Base-by-base conservation (phyloP, 2,888 invertebrate species). In the Amorpha juglandis region DNA sequence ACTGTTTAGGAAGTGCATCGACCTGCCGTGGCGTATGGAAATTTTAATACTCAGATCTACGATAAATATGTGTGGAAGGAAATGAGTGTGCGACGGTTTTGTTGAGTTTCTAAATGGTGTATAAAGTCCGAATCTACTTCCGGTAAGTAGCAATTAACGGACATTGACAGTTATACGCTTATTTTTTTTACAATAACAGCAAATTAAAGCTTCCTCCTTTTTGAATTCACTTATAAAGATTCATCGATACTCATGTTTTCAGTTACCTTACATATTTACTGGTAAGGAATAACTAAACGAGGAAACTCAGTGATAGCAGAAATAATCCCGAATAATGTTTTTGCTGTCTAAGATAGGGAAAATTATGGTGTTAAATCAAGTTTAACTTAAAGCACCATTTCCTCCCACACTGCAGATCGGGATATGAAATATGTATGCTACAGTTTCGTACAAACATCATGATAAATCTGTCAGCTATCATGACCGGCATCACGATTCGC, bases 1-100 rank as follows among this genome's bases (percentile, higher is more conserved):
- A 77, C 73, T 75, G 71, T 76, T 82, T 80, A 71, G 77, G 76
- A 81, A 81, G 89, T 85, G 84, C 89, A 80, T 78, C 80, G 85
- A 88, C 83, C 86, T 76, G 67, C 64, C 67, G 74, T 72, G 47
- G 70, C 71, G 69, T 65, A 62, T 67, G 67, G 62, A 52, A 67
- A 64, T 64, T 67, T 64, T 64, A 53, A 65, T 62, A 42, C 19
- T 4, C 19, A 53, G 35, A 66, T 33, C 52, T 19, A 16, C 45
- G 47, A 63, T 66, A 63, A 62, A 55, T 58, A 12, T 19, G 45
- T n/a, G 35, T 1, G 33, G 48, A 27, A 64, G 21, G 63, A 51
- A 51, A 63, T 51, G 63, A 63, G 27, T n/a, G 14, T 42, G 51
- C 52, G 7, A 48, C 48, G 48, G 33, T 58, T 55, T 55, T 47